Base-by-base conservation (phyloP, 35 echinoderm and acorn worm species). In the Patiria miniata region DNA sequence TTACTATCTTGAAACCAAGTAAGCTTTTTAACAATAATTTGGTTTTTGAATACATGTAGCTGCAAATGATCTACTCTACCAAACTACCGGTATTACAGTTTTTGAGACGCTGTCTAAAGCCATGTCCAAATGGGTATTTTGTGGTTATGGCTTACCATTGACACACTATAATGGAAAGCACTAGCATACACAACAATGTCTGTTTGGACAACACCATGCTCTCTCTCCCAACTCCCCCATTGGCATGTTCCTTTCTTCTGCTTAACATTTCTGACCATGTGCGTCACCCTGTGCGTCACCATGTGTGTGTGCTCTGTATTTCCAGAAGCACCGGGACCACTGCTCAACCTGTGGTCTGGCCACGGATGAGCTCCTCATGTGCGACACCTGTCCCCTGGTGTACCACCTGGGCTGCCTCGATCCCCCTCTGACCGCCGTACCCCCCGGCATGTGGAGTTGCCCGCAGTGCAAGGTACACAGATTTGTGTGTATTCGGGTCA, bases 381-480 rank as follows among this genome's bases (percentile, higher is more conserved):
- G 91, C 57, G 95, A 97, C 79, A 91, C 91, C 19, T 97, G 88
- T 60, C 89, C 78, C 21, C 68, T 97, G 32, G 91, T 97, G 50
- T 97, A 97, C 53, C 91, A 93, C 69, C 77, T 93, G 39, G 83
- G 39, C 33, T 93, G 91, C 78, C 86, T 97, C 4, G 83, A 94
- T 8, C 95, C 95, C 26, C 95, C 91, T 7, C 91, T 97, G 7
- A 54, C 91, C 1, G 53, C 84, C 3, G 92, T 97, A 52, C 95
- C 91, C 21, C 82, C 95, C 38, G 95, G 95, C 8, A 73, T 93
- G 9, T 97, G 95, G 91, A 91, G 85, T 54, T 97, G 95, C 82
- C 91, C 91, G 2, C 68, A 97, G 80, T 97, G 95, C 85, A 85
- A 97, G 91, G 91, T 97, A 91, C 44, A 65, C 40, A 44, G 42